Percentiles rank a stretch among this genome's conserved stretches.
phyloP scores from a whole-genome alignment of 2,888 invertebrate species.

The Hybos culiciformis region DNA sequence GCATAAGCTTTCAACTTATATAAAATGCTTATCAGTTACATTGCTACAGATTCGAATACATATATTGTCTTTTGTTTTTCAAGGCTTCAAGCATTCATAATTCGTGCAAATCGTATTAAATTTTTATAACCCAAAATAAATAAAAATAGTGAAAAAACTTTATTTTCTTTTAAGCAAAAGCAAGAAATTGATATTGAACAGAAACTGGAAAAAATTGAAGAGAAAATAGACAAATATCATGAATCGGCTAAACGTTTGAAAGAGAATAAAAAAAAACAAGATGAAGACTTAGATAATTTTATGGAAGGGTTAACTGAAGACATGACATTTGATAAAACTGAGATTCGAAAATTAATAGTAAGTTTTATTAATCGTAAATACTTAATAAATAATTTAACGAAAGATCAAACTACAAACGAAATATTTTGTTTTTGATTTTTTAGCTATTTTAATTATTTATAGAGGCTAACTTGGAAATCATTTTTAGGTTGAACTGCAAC shows the following conservation, averaged over 20 bases:
- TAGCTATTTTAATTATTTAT: neutral
- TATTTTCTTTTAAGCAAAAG: constrained; percentile 19
- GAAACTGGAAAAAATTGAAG: constrained; percentile 50
- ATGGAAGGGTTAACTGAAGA: constrained; percentile 56
- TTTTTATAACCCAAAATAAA: no score
- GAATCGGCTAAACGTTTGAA: constrained; percentile 31
- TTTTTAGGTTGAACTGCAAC: constrained; percentile 47
- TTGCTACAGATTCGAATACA: no score
- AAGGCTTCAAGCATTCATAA: neutral
- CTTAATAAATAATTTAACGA: neutral
- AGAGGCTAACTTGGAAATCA: no score
- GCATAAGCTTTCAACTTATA: no score
- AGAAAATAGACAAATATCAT: constrained; percentile 36
- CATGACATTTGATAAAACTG: constrained; percentile 46
- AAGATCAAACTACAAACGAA: neutral
- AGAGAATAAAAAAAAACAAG: constrained; percentile 22
- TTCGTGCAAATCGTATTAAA: neutral
- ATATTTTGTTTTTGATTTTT: constrained; percentile 1
- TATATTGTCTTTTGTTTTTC: no score
- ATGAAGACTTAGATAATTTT: constrained; percentile 71
- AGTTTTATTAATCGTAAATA: constrained; percentile 5
- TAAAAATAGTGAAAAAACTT: neutral
- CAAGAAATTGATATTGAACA: constrained; percentile 34
- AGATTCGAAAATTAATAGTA: constrained; percentile 43
- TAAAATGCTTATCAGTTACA: no score